phyloP scores from a whole-genome alignment of 2,888 invertebrate species.

The Serripes groenlandicus region DNA sequence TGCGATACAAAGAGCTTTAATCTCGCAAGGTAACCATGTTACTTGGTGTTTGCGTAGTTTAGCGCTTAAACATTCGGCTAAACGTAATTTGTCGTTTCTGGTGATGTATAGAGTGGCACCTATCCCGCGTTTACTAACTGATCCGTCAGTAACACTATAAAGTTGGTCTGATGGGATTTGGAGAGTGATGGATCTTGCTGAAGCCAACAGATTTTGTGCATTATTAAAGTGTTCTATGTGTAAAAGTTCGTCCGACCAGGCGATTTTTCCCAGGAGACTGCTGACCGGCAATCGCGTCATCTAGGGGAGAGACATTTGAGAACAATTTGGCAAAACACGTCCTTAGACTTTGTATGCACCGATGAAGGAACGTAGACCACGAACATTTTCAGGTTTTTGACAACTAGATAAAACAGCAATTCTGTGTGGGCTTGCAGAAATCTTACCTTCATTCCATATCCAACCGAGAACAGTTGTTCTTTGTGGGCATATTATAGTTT shows the following conservation, averaged over 20 bases:
- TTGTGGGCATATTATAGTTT: slow-evolving; percentile 16
- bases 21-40: slow-evolving; percentile 68
- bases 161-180: slow-evolving; percentile 34
- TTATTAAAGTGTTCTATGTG: slow-evolving; percentile 18
- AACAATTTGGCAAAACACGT: slow-evolving; percentile 50
- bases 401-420: slow-evolving; percentile 7
- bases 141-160: slow-evolving; percentile 64
- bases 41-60: slow-evolving; percentile 66
- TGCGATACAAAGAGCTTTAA: slow-evolving; percentile 67
- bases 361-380: slow-evolving; percentile 63
- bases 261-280: slow-evolving; percentile 46
- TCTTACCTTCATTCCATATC: slow-evolving; percentile 15
- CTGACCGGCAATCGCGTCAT: slow-evolving; percentile 31
- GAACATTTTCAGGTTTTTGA: slow-evolving; percentile 52
- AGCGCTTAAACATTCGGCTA: slow-evolving; percentile 68
- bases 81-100: slow-evolving; percentile 38
- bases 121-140: slow-evolving; percentile 53
- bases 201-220: slow-evolving; percentile 24
- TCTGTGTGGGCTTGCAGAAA: slow-evolving; percentile 20
- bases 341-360: slow-evolving; percentile 66
- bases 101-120: slow-evolving; percentile 64
- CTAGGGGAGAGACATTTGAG: slow-evolving; percentile 43
- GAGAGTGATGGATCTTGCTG: slow-evolving; percentile 41
- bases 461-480: slow-evolving; percentile 23
- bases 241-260: slow-evolving; percentile 46